Percentiles rank a stretch among this genome's conserved stretches.
Evolutionary conservation across 2,888 invertebrate genomes (phyloP).

Genomic region (Dichetophora obliterata): DNA sequence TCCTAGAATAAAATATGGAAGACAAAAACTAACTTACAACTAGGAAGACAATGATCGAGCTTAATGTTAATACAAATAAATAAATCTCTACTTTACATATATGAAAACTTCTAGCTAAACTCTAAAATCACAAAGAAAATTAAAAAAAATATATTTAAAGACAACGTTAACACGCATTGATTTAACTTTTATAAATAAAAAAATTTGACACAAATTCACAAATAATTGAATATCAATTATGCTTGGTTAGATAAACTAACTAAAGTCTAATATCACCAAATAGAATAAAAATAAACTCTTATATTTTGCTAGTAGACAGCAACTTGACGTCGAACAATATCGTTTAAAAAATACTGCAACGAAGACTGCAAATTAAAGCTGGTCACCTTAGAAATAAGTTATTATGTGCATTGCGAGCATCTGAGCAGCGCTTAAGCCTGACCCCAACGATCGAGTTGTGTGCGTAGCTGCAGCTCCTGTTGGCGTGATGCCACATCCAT

Average conservation of each 20-base stretch:
- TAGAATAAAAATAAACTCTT: conserved; percentile 48
- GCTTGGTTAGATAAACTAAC: conserved; percentile 50
- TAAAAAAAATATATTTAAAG: conserved; percentile 46
- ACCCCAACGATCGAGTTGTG: conserved; percentile 64
- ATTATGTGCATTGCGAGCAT: conserved; percentile 18
- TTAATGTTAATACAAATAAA: conserved; percentile 43
- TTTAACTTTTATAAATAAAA: neutral
- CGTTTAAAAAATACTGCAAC: conserved; percentile 31
- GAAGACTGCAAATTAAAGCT: conserved; percentile 62
- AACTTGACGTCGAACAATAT: conserved; percentile 31
- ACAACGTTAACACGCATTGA: conserved; percentile 32
- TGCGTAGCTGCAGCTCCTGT: conserved; percentile 56
- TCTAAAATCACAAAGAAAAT: conserved; percentile 47
- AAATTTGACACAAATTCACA: conserved; percentile 48
- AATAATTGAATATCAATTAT: conserved; percentile 58
- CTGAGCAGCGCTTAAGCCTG: conserved; percentile 57
- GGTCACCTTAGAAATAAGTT: conserved; percentile 41
- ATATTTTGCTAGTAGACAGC: conserved; percentile 14
- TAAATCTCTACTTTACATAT: neutral
- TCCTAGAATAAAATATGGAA: conserved; percentile 62
- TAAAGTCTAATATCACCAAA: conserved; percentile 63
- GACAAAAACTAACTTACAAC: conserved; percentile 60
- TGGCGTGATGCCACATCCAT: conserved; percentile 54
- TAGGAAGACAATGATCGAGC: conserved; percentile 65
- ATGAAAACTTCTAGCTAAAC: conserved; percentile 3